A percentile compares a stretch with the other conserved stretches of the same genome.
phyloP scores from a whole-genome alignment of 2,797 vertebrate species.

The Micropoecilia bifurca region DNA sequence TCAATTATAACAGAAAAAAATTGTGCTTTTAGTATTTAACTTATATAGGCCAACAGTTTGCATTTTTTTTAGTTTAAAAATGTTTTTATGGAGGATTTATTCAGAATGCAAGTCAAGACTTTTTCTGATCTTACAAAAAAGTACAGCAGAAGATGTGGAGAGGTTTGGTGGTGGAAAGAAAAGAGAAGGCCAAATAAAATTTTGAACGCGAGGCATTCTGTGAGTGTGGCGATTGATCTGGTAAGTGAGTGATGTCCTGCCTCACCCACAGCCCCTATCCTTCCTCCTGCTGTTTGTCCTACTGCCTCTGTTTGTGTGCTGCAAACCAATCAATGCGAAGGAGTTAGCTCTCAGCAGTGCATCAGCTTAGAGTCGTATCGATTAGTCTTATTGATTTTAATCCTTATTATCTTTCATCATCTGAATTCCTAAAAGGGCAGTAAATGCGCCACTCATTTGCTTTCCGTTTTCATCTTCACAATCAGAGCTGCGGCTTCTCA shows the following conservation, averaged over 20 bases:
- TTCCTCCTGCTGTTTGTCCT: conserved; percentile 44
- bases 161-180: conserved; percentile 22
- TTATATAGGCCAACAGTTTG: neutral
- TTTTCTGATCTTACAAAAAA: conserved; percentile 36
- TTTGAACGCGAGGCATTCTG: conserved; percentile 54
- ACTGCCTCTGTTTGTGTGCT: conserved; percentile 30
- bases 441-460: conserved; percentile 19
- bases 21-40: neutral
- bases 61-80: neutral
- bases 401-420: conserved; percentile 58
- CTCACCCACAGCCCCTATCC: conserved; percentile 20
- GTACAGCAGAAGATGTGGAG: conserved; percentile 25
- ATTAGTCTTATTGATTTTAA: conserved; percentile 61
- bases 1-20: neutral
- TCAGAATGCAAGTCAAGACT: conserved; percentile 28
- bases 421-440: conserved; percentile 34
- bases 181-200: conserved; percentile 46
- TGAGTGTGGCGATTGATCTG: conserved; percentile 72
- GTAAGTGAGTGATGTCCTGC: conserved; percentile 37
- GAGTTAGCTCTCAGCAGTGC: conserved; percentile 32
- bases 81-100: conserved; percentile 22
- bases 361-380: conserved; percentile 50
- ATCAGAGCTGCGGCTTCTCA: neutral
- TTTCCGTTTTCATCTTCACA: neutral
- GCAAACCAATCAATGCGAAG: conserved; percentile 56